Evolutionary conservation across 2,888 invertebrate species (phyloP).

Genomic region (Malacosoma neustria): DNA sequence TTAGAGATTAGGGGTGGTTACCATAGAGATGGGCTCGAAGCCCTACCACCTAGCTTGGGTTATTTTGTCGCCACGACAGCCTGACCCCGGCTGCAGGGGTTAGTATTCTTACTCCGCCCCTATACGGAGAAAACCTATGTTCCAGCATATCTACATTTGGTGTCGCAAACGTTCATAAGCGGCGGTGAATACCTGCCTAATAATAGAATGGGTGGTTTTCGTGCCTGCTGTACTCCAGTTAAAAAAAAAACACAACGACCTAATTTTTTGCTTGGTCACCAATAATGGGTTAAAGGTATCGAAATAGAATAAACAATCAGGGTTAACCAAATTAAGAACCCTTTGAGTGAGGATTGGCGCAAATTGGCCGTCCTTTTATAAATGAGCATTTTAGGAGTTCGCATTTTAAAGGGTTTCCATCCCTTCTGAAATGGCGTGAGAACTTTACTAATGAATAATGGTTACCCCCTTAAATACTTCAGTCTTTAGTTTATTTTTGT

Average conservation of each 20-base stretch:
- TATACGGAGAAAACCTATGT: too few species aligned
- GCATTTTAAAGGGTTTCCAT: not conserved
- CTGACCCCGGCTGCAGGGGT: too few species aligned
- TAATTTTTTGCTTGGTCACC: not conserved
- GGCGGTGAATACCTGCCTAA: not conserved
- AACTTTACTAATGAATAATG: not conserved
- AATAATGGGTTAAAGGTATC: not conserved
- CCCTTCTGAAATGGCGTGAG: not conserved
- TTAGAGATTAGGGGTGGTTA: too few species aligned
- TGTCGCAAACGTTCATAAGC: not conserved
- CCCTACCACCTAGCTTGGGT: too few species aligned
- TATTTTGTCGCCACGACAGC: too few species aligned
- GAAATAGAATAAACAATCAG: not conserved
- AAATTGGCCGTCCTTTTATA: not conserved
- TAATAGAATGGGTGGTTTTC: not conserved
- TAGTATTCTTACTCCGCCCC: too few species aligned
- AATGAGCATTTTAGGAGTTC: not conserved
- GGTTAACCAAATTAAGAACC: not conserved
- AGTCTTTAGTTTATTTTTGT: too few species aligned
- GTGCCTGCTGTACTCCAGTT: not conserved
- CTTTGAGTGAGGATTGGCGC: not conserved
- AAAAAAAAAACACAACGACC: not conserved
- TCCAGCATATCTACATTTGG: too few species aligned
- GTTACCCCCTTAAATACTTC: not conserved
- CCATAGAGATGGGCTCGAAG: too few species aligned